Percentiles rank a stretch among this genome's conserved stretches.
phyloP scores from a whole-genome alignment of 1,140 invertebrate species.

The Papilio xuthus region DNA sequence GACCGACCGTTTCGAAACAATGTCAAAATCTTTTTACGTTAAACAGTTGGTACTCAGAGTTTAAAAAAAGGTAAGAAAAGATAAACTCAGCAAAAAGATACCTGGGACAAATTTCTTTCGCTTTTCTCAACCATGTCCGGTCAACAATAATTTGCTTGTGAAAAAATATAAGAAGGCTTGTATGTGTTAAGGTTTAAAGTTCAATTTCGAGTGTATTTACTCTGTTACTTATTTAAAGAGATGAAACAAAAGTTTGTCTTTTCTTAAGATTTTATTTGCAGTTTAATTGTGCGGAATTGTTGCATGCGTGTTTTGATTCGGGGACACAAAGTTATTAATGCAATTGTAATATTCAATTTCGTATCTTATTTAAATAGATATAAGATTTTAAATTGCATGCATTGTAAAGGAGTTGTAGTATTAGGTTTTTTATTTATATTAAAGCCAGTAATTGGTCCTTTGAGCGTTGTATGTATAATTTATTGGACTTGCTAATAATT shows the following conservation, averaged over 20 bases:
- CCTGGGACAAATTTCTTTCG: conserved; percentile 73
- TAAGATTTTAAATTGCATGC: conserved; percentile 17
- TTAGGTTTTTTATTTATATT: conserved; percentile 51
- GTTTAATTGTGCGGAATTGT: conserved; percentile 75
- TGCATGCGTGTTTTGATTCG: conserved; percentile 65
- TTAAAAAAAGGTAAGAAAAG: conserved; percentile 51
- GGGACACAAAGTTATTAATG: conserved; percentile 46
- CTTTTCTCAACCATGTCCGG: conserved; percentile 54
- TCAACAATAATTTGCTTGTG: background rate
- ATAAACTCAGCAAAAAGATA: conserved; percentile 56
- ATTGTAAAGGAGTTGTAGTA: conserved; percentile 39
- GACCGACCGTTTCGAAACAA: conserved; percentile 60
- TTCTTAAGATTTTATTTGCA: conserved; percentile 64
- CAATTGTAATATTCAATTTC: conserved; percentile 18
- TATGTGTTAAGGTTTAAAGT: conserved; percentile 35
- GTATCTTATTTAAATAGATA: conserved; percentile 39
- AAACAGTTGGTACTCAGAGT: conserved; percentile 53
- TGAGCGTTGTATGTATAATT: conserved; percentile 41
- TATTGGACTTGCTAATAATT: conserved; percentile 42
- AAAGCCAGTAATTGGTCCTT: conserved; percentile 52
- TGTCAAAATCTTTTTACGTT: conserved; percentile 70
- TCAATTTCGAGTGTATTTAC: conserved; percentile 30
- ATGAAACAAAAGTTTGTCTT: conserved; percentile 44
- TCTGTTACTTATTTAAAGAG: conserved; percentile 13
- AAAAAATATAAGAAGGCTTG: background rate